phyloP scores from a whole-genome alignment of 2,888 invertebrate species.

The Orthonychiurus folsomi region DNA sequence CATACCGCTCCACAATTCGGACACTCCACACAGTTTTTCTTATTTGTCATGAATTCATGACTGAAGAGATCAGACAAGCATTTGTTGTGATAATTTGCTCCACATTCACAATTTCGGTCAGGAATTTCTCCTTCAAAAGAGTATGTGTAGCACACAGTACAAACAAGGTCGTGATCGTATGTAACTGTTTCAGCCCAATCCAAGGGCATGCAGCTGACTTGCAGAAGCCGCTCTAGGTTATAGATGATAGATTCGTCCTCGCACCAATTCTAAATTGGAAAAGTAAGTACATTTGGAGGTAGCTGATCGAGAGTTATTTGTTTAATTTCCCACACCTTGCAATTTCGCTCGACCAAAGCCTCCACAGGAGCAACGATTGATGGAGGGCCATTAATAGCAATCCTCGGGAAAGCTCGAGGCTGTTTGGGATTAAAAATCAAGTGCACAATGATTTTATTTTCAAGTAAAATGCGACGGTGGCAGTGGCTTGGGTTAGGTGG shows the following conservation, averaged over 20 bases:
- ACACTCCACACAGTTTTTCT: slow-evolving; percentile 24
- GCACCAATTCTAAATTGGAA: slow-evolving; percentile 43
- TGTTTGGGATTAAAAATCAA: slow-evolving; percentile 44
- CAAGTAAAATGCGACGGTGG: slow-evolving; percentile 44
- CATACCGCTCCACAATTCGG: slow-evolving; percentile 12
- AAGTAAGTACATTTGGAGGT: background rate
- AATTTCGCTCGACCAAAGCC: slow-evolving; percentile 42
- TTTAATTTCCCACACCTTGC: slow-evolving; percentile 27
- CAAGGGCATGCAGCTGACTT: slow-evolving; percentile 41
- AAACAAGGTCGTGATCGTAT: slow-evolving; percentile 42
- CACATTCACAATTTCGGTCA: slow-evolving; percentile 45
- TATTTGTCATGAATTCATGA: slow-evolving; percentile 19
- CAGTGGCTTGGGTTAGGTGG: slow-evolving; percentile 43
- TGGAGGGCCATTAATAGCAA: slow-evolving; percentile 46
- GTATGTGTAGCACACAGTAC: slow-evolving; percentile 46
- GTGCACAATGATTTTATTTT: slow-evolving; percentile 38
- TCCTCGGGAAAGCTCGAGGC: slow-evolving; percentile 43
- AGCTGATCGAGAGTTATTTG: slow-evolving; percentile 3
- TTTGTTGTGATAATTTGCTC: slow-evolving; percentile 44
- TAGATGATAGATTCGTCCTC: slow-evolving; percentile 41
- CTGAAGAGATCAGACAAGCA: slow-evolving; percentile 46
- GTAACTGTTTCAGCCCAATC: slow-evolving; percentile 40
- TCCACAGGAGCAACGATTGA: slow-evolving; percentile 41
- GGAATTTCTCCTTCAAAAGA: slow-evolving; percentile 45
- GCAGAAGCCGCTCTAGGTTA: slow-evolving; percentile 42